These are phyloP conservation scores for Odontamblyopus lacepedii DNA, from an alignment of 2,797 vertebrate genomes.

Conservation along the genomic window DNA sequence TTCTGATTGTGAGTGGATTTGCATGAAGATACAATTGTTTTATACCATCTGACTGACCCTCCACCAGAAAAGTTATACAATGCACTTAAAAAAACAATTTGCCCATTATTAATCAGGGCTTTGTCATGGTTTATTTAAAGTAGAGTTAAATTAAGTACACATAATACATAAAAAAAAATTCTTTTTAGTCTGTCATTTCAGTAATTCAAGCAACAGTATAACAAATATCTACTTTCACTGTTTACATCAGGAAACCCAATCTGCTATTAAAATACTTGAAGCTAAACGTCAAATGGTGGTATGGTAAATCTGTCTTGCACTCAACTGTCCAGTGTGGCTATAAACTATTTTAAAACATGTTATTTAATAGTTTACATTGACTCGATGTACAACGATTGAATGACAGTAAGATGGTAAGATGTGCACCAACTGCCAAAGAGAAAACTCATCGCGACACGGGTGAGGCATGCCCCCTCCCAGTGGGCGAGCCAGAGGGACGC, in stretches of 20 bases:
- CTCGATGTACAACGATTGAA: constrained; percentile 28
- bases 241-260: constrained; percentile 11
- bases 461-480: constrained; percentile 56
- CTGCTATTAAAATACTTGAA: not conserved
- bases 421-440: constrained; percentile 51
- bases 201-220: constrained; percentile 5
- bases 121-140: not conserved
- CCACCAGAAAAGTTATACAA: too few relatives aligned
- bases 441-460: constrained; percentile 58
- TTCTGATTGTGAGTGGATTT: too few relatives aligned
- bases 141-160: too few relatives aligned
- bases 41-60: too few relatives aligned
- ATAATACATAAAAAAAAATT: not conserved
- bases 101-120: too few relatives aligned
- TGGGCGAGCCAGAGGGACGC: constrained; percentile 68
- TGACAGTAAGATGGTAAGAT: constrained; percentile 43
- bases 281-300: not conserved
- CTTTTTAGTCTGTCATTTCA: constrained; percentile 16
- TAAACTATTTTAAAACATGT: constrained; percentile 26
- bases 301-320: constrained; percentile 6
- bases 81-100: too few relatives aligned
- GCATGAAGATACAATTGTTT: too few relatives aligned
- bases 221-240: not conserved
- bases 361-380: constrained; percentile 45
- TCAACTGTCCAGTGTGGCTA: constrained; percentile 5